These are phyloP conservation scores for Nerophis ophidion DNA, from an alignment of 2,113 vertebrate species.

Conservation along the genomic window DNA sequence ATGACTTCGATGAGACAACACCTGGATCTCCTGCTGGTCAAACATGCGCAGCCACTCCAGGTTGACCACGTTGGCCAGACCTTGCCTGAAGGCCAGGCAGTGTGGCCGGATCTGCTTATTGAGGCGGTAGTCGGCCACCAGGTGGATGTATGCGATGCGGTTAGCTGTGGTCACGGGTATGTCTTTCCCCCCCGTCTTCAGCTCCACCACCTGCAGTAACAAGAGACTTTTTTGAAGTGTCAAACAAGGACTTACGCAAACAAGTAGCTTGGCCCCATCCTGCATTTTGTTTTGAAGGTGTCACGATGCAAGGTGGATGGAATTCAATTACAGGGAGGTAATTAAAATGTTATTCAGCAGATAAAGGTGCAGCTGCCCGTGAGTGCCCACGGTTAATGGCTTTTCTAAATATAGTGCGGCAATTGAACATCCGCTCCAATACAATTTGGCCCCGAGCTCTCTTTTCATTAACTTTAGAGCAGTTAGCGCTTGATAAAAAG, in stretches of 20 bases:
- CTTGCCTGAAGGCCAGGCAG: constrained; percentile 94
- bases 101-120: constrained; percentile 94
- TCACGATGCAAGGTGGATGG: constrained; percentile 13
- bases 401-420: constrained; percentile 40
- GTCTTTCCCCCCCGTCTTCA: constrained; percentile 89
- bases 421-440: constrained; percentile 58
- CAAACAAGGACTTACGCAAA: not conserved
- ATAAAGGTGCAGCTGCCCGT: constrained; percentile 30
- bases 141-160: constrained; percentile 91
- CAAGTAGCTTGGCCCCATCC: not conserved
- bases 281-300: constrained; percentile 10
- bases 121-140: constrained; percentile 90
- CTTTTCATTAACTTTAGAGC: constrained; percentile 63
- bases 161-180: constrained; percentile 94
- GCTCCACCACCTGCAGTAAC: constrained; percentile 82
- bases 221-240: not conserved
- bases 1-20: constrained; percentile 31
- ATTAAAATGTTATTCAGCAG: constrained; percentile 38
- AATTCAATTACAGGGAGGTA: constrained; percentile 35
- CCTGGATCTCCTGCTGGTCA: constrained; percentile 98
- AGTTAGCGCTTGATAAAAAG: constrained; percentile 54
- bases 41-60: constrained; percentile 99
- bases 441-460: constrained; percentile 57
- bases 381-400: constrained; percentile 10
- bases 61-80: constrained; percentile 92